A percentile compares a stretch with the other conserved stretches of the same genome.
phyloP scores from a whole-genome alignment of 2,888 invertebrate species.

The Phrixothrix hirtus region DNA sequence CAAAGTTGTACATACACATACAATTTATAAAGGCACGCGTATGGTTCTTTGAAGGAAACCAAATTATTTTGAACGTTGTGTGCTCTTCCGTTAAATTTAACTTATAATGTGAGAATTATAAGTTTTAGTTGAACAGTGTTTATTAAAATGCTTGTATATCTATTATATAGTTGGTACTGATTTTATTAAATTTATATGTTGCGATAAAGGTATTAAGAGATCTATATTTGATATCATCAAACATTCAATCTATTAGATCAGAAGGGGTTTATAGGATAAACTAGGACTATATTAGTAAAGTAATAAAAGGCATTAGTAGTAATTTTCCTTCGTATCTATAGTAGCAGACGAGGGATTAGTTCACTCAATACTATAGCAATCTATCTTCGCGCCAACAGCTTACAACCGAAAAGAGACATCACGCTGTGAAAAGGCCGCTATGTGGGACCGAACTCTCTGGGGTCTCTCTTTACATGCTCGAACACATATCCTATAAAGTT shows the following conservation, averaged over 20 bases:
- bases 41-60: no score
- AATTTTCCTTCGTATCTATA: constrained; percentile 51
- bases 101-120: constrained; percentile 7
- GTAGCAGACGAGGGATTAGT: constrained; percentile 49
- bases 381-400: constrained; percentile 53
- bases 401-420: constrained; percentile 50
- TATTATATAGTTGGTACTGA: no score
- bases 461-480: constrained; percentile 38
- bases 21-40: no score
- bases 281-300: constrained; percentile 33
- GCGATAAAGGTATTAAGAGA: constrained; percentile 21
- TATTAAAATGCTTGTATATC: constrained; percentile 21
- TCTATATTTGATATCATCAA: constrained; percentile 21
- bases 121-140: constrained; percentile 19
- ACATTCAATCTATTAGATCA: constrained; percentile 33
- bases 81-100: neutral
- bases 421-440: constrained; percentile 43
- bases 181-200: constrained; percentile 25
- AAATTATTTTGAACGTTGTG: no score
- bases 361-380: constrained; percentile 52
- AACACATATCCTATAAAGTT: constrained; percentile 37
- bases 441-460: constrained; percentile 35
- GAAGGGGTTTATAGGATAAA: constrained; percentile 34
- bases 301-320: constrained; percentile 45
- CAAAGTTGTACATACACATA: no score